phyloP scores from a whole-genome alignment of 2,888 invertebrate species.

The Papilio protenor region DNA sequence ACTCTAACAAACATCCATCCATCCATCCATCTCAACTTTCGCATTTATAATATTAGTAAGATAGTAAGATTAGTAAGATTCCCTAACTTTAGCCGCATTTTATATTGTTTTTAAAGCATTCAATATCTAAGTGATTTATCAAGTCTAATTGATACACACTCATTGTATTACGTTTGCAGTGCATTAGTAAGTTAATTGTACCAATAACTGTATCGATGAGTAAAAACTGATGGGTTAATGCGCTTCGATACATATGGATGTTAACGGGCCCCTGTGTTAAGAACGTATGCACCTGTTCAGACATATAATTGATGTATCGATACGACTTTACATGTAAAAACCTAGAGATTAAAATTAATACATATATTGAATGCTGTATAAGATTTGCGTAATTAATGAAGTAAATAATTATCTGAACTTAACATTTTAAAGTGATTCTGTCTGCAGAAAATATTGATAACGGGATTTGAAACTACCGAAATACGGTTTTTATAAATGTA shows the following conservation, averaged over 20 bases:
- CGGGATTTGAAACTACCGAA: background rate
- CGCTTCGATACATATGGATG: conserved; percentile 17
- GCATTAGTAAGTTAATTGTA: conserved; percentile 37
- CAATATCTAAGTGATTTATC: background rate
- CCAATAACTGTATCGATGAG: conserved; percentile 31
- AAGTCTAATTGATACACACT: background rate
- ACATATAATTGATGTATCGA: background rate
- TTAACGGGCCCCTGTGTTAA: conserved; percentile 29
- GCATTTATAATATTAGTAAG: no score
- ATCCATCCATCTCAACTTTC: no score
- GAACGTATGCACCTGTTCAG: conserved; percentile 1
- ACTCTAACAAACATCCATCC: no score
- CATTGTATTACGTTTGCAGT: background rate
- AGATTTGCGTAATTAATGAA: no score
- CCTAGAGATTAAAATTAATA: background rate
- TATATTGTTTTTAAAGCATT: background rate
- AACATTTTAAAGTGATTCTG: no score
- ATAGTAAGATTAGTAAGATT: no score
- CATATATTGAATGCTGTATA: no score
- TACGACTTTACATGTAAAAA: background rate
- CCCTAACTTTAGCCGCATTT: no score
- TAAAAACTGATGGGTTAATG: conserved; percentile 36
- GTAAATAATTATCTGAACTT: no score
- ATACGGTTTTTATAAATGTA: background rate
- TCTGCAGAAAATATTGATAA: background rate